These are phyloP conservation scores for Choloepus didactylus DNA, from an alignment of 2,797 vertebrate genomes.

Conservation along the genomic window DNA sequence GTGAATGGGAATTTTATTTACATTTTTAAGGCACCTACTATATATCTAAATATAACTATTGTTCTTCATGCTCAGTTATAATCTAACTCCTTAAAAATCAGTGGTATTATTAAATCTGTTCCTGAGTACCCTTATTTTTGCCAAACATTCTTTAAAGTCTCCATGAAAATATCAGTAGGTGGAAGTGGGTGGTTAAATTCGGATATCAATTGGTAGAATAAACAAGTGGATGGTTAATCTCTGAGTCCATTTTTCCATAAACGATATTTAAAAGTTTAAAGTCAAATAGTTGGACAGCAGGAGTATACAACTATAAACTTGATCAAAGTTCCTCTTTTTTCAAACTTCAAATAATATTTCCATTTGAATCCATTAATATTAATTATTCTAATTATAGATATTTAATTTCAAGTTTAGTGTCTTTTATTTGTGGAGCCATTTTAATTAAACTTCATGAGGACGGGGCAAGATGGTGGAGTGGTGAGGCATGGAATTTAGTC, in stretches of 20 bases:
- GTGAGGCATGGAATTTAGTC: no score
- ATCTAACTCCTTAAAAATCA: slow-evolving; percentile 27
- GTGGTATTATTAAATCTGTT: slow-evolving; percentile 1
- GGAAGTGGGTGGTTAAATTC: no score
- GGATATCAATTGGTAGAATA: no score
- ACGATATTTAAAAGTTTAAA: slow-evolving; percentile 53
- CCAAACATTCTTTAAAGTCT: slow-evolving; percentile 31
- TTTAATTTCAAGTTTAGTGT: slow-evolving; percentile 11
- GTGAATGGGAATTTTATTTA: slow-evolving; percentile 13
- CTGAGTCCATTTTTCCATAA: slow-evolving; percentile 32
- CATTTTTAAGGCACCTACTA: neutral
- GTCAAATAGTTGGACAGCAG: neutral
- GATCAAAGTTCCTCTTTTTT: slow-evolving; percentile 43
- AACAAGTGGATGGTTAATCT: neutral
- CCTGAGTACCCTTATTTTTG: neutral
- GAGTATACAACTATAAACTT: neutral
- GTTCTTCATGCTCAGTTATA: neutral
- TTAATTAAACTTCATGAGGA: neutral
- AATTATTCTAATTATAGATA: slow-evolving; percentile 35
- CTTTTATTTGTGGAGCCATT: slow-evolving; percentile 24
- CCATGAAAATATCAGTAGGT: slow-evolving; percentile 15
- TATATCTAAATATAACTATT: neutral
- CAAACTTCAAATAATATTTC: slow-evolving; percentile 32
- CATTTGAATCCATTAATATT: neutral
- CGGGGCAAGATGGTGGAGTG: no score